Percentiles rank a stretch among this genome's conserved stretches.
Conservation (phyloP, 2,113 vertebrate genomes). For the Pelusios castaneus region DNA sequence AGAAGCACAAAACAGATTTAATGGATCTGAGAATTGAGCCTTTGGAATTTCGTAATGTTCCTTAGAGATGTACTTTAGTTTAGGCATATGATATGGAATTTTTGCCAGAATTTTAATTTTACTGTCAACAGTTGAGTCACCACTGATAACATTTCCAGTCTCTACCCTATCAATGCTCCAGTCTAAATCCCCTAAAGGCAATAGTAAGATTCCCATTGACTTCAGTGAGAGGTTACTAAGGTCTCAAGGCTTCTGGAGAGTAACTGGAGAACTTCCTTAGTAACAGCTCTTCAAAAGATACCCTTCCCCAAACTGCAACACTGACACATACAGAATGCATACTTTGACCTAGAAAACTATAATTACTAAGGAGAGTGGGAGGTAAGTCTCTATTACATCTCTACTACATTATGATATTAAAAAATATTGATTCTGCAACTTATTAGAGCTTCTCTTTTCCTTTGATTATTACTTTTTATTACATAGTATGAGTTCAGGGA, state of each 20-base stretch:
- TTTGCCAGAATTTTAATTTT: not conserved
- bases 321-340: not conserved
- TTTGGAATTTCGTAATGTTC: not conserved
- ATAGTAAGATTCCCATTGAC: not conserved
- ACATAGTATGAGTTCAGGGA: conserved; percentile 2
- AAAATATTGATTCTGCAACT: not conserved
- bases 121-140: not conserved
- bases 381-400: not conserved
- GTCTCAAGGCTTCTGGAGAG: not conserved
- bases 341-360: not conserved
- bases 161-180: not conserved
- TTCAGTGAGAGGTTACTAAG: not conserved
- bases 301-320: not conserved
- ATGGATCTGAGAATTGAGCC: not conserved
- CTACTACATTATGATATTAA: not conserved
- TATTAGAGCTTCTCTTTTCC: not conserved
- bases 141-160: not conserved
- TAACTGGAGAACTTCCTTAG: not conserved
- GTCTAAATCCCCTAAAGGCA: conserved; percentile 10
- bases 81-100: not conserved
- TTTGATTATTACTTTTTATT: not conserved
- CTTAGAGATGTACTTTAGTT: not conserved
- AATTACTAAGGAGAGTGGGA: not conserved
- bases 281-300: not conserved
- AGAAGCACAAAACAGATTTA: not conserved